Conservation (phyloP, 2,113 vertebrate species). For the Sinocyclocheilus anophthalmus region DNA sequence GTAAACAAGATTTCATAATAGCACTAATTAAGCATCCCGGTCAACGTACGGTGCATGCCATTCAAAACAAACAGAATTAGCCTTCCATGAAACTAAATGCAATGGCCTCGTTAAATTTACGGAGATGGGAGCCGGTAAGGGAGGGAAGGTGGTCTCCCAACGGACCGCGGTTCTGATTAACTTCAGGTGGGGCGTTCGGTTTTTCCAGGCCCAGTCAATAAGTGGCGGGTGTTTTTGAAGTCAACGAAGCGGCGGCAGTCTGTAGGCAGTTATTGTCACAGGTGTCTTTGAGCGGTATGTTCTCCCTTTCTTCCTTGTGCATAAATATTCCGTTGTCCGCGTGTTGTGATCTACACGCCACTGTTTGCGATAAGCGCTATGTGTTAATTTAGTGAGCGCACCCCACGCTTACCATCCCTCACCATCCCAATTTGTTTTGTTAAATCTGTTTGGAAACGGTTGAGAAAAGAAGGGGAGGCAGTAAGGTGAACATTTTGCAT, state of each 20-base stretch:
- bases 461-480: background rate
- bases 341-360: too few species aligned
- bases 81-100: conserved; percentile 57
- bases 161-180: conserved; percentile 58
- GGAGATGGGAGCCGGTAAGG: background rate
- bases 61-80: conserved; percentile 64
- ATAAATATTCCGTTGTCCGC: too few species aligned
- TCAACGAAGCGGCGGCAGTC: conserved; percentile 37
- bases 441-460: conserved; percentile 21
- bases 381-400: conserved; percentile 20
- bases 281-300: too few species aligned
- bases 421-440: conserved; percentile 16
- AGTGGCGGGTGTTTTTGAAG: conserved; percentile 49
- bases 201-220: conserved; percentile 55
- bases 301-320: too few species aligned
- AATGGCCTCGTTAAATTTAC: conserved; percentile 49
- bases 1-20: conserved; percentile 64
- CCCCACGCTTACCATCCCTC: background rate
- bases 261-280: conserved; percentile 50
- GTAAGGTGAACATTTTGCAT: background rate
- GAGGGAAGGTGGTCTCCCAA: conserved; percentile 53
- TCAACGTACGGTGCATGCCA: conserved; percentile 50
- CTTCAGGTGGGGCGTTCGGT: conserved; percentile 48
- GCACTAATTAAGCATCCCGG: conserved; percentile 62
- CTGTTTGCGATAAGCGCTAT: background rate